These are phyloP conservation scores for Oxyruncus cristatus DNA, from an alignment of 2,113 vertebrate species.

Conservation along the genomic window DNA sequence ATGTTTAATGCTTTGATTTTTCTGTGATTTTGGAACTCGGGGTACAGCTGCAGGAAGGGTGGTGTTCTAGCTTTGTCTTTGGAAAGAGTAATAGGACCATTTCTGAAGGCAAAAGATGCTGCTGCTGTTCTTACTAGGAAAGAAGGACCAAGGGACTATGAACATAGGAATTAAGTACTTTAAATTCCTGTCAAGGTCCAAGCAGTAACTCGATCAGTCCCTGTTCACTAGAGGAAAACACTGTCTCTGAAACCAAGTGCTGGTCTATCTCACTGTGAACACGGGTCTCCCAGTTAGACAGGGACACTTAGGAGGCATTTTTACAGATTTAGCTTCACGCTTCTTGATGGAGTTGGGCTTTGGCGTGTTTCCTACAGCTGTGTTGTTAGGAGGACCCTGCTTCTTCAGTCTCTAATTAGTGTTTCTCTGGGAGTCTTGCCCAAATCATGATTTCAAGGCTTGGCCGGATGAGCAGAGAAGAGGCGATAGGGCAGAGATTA, in stretches of 20 bases:
- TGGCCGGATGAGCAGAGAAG: background rate
- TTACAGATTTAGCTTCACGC: background rate
- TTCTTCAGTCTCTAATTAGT: background rate
- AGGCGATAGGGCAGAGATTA: background rate
- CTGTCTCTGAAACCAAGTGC: background rate
- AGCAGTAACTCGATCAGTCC: background rate
- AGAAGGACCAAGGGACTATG: background rate
- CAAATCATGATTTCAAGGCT: background rate
- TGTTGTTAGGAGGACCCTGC: background rate
- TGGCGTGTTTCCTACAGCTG: background rate
- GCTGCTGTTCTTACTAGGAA: background rate
- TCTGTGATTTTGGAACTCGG: background rate
- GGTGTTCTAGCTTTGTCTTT: background rate
- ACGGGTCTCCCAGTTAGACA: rapidly evolving
- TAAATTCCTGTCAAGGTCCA: background rate
- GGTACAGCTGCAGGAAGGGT: background rate
- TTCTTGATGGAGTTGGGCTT: background rate
- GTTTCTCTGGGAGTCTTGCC: background rate
- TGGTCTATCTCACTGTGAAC: background rate
- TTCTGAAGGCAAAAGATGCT: background rate
- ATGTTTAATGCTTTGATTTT: background rate
- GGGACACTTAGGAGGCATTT: background rate
- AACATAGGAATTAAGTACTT: background rate
- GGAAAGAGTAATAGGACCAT: background rate
- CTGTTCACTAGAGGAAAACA: background rate